Percentiles rank a stretch among this genome's conserved stretches.
phyloP scores from a whole-genome alignment of 2,113 vertebrate species.

The Mungos mungo region DNA sequence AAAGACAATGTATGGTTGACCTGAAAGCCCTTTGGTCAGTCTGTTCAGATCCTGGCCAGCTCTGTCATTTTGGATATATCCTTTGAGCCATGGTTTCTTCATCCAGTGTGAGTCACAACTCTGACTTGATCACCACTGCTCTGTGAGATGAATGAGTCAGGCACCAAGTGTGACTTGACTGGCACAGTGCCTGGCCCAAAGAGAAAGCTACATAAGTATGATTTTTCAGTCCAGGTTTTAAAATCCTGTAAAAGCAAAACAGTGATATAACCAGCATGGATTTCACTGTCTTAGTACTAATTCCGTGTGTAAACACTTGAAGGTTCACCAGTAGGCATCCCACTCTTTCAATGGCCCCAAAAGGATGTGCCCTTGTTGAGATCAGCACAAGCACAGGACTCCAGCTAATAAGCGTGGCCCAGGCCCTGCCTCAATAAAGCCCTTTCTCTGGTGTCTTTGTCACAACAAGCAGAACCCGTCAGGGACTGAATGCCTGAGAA shows the following conservation, averaged over 20 bases:
- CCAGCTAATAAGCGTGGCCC: background rate
- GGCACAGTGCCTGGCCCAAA: background rate
- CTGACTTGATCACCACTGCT: background rate
- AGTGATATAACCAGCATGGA: background rate
- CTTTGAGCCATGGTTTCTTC: background rate
- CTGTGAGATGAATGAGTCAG: background rate
- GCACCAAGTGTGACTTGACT: background rate
- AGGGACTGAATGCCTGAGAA: background rate
- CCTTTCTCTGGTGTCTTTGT: background rate
- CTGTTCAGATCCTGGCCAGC: background rate
- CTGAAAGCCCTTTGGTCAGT: background rate
- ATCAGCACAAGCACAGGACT: background rate
- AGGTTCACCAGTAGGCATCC: background rate
- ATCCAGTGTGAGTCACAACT: background rate
- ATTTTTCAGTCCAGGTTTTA: background rate
- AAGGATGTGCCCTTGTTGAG: accelerated
- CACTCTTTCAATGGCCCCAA: background rate
- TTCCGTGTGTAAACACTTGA: background rate
- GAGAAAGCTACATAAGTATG: background rate
- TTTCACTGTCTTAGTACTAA: background rate
- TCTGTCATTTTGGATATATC: background rate
- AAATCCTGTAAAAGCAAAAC: background rate
- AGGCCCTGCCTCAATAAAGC: background rate
- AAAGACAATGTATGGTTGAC: background rate
- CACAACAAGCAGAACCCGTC: background rate